A percentile compares a stretch with the other conserved stretches of the same genome.
phyloP scores from a whole-genome alignment of 2,888 invertebrate genomes.

The Mesoligia furuncula region DNA sequence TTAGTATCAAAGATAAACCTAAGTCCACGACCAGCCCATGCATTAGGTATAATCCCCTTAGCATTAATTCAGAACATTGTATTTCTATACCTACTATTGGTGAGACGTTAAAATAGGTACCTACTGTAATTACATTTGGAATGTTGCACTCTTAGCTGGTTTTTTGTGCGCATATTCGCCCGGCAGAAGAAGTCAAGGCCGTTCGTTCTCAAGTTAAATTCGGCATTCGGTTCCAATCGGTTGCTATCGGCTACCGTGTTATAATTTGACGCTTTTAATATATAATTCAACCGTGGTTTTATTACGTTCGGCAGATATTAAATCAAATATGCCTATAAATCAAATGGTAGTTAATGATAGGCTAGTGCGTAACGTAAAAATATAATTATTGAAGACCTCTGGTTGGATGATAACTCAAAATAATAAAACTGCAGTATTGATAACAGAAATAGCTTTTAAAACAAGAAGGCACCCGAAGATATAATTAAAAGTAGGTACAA shows the following conservation, averaged over 20 bases:
- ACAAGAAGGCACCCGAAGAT: background rate
- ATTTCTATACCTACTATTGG: background rate
- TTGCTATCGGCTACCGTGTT: conserved; percentile 70
- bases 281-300: conserved; percentile 64
- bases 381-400: conserved; percentile 12
- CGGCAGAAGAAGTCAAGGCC: conserved; percentile 77
- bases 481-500: background rate
- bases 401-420: conserved; percentile 15
- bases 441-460: background rate
- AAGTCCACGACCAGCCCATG: conserved; percentile 15
- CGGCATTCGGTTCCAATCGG: conserved; percentile 61
- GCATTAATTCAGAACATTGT: background rate
- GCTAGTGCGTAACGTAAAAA: conserved; percentile 1
- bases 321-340: conserved; percentile 60
- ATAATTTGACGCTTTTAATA: conserved; percentile 64
- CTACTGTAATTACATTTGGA: conserved; percentile 50
- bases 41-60: conserved; percentile 16
- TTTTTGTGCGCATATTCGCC: conserved; percentile 67
- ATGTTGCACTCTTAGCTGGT: conserved; percentile 59
- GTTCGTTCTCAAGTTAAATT: conserved; percentile 60
- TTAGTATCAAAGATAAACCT: conserved; percentile 17
- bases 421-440: background rate
- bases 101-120: conserved; percentile 15
- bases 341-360: conserved; percentile 58
- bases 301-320: conserved; percentile 61